These are phyloP conservation scores for Ophion ventricosus DNA, from an alignment of 2,888 invertebrate species.

Conservation along the genomic window DNA sequence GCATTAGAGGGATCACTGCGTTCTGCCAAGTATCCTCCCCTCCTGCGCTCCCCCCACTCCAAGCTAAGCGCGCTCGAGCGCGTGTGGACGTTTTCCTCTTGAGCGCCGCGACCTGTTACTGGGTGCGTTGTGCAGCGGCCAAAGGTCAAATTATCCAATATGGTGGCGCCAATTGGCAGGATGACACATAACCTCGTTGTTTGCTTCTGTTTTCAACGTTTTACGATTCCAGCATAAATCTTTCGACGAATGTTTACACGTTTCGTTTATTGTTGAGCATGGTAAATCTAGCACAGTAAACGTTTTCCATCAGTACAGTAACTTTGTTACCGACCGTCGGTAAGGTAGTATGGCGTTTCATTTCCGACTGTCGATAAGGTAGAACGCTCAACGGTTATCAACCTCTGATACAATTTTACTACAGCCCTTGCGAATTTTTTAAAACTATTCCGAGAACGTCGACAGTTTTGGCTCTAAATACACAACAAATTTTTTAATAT, in stretches of 20 bases:
- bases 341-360: not conserved
- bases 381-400: not conserved
- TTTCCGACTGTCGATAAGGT: not conserved
- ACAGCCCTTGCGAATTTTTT: not conserved
- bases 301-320: not conserved
- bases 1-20: slow-evolving; percentile 17
- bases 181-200: not conserved
- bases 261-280: not conserved
- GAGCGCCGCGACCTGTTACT: not conserved
- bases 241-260: not conserved
- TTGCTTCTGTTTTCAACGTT: not conserved
- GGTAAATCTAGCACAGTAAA: not conserved
- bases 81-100: slow-evolving; percentile 16
- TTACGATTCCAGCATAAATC: not conserved
- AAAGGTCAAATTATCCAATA: not conserved
- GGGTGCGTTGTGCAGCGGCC: not conserved
- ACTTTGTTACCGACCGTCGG: not conserved
- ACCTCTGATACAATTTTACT: not conserved
- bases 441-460: not conserved
- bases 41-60: slow-evolving; percentile 13
- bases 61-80: not conserved
- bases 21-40: slow-evolving; percentile 24
- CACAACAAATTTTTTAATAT: not conserved
- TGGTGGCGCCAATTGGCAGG: not conserved
- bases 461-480: not conserved